phyloP scores from a whole-genome alignment of 2,797 vertebrate species.

The Danio aesculapii region DNA sequence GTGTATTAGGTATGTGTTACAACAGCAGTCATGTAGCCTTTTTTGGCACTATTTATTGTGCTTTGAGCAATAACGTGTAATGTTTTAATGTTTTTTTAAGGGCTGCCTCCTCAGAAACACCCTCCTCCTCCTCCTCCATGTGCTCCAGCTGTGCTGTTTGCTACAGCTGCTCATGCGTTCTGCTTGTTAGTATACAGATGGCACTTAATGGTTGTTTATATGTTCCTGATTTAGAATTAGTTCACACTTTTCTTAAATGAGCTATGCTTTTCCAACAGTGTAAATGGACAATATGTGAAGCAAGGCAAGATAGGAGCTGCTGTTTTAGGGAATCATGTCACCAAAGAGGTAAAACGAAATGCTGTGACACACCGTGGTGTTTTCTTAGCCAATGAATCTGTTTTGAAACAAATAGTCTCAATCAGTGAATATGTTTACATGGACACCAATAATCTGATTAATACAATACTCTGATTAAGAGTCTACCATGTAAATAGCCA shows the following conservation, averaged over 20 bases:
- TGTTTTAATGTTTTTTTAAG: constrained; percentile 51
- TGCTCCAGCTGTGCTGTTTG: constrained; percentile 73
- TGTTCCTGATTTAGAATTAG: neutral
- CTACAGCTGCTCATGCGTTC: constrained; percentile 80
- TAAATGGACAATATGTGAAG: constrained; percentile 83
- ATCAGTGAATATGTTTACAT: no score
- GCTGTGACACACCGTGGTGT: neutral
- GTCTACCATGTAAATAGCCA: no score
- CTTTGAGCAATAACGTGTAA: neutral
- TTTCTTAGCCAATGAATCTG: no score
- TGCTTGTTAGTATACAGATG: constrained; percentile 79
- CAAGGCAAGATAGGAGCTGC: constrained; percentile 88
- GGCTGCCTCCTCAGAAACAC: constrained; percentile 68
- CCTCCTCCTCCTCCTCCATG: constrained; percentile 35
- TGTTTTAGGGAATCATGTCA: constrained; percentile 80
- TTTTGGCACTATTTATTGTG: neutral
- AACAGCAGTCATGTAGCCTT: neutral
- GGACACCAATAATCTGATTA: no score
- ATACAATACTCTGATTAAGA: no score
- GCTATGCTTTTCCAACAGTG: constrained; percentile 66
- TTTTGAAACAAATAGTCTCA: no score
- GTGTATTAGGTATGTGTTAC: constrained; percentile 23
- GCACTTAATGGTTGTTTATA: neutral
- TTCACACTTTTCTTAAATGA: constrained; percentile 14
- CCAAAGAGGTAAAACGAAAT: constrained; percentile 80